Percentiles rank a stretch among this genome's conserved stretches.
These are phyloP conservation scores for Parasteatoda lunata DNA, from an alignment of 2,888 invertebrate species.

Conservation along the genomic window DNA sequence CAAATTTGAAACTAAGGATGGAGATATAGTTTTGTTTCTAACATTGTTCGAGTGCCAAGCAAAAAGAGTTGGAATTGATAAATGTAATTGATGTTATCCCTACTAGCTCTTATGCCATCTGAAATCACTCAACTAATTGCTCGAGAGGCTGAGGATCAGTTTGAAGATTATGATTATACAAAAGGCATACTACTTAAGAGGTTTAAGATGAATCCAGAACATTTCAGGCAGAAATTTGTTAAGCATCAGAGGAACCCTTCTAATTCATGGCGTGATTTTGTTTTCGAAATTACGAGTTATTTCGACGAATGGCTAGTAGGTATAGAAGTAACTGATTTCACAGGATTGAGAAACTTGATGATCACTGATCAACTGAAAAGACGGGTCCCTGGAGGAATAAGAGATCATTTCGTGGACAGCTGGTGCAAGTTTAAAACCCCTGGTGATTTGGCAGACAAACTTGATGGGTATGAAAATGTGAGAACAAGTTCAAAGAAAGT, in stretches of 20 bases:
- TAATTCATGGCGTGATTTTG: too few relatives aligned
- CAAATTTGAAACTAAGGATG: constrained; percentile 7
- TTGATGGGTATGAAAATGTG: background rate
- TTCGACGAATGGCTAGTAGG: constrained; percentile 7
- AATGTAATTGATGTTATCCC: background rate
- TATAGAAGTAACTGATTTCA: background rate
- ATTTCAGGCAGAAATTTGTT: constrained; percentile 2
- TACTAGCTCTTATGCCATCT: background rate
- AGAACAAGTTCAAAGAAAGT: background rate
- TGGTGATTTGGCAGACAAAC: background rate
- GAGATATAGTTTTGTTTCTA: constrained; percentile 4
- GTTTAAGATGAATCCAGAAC: background rate
- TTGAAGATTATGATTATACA: background rate
- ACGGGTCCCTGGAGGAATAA: too few relatives aligned
- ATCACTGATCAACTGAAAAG: too few relatives aligned
- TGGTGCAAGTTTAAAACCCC: background rate
- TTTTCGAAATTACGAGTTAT: too few relatives aligned
- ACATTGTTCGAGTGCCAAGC: constrained; percentile 1
- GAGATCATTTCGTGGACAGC: background rate
- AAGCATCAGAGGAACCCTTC: background rate
- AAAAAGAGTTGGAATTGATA: background rate
- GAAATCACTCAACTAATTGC: too few relatives aligned
- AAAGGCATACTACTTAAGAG: background rate
- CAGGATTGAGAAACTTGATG: too few relatives aligned
- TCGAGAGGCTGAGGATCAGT: background rate